A percentile compares a stretch with the other conserved stretches of the same genome.
Conservation (phyloP, 2,113 vertebrate species). For the Arvicanthis niloticus region DNA sequence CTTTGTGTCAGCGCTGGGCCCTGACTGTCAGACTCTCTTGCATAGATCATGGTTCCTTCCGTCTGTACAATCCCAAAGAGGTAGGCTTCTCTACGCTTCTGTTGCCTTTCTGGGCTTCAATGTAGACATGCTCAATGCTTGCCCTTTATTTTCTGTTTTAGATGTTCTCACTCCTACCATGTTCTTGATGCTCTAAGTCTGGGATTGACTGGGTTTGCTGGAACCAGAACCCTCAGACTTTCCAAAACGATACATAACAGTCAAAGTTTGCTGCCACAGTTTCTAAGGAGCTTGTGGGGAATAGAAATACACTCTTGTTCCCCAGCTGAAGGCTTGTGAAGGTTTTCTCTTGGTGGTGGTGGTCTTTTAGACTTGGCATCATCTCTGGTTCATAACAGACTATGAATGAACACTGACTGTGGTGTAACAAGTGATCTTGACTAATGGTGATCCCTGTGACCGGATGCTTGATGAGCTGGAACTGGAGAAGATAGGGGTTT, state of each 20-base stretch:
- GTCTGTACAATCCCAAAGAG: not conserved
- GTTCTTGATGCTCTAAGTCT: conserved; percentile 20
- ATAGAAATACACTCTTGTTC: not conserved
- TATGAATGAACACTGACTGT: not conserved
- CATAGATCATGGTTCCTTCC: not conserved
- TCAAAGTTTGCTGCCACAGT: not conserved
- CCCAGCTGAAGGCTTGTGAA: not conserved
- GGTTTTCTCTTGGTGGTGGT: not conserved
- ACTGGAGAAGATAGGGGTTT: not conserved
- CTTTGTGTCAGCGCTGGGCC: not conserved
- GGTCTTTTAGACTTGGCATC: not conserved
- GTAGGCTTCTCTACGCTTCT: not conserved
- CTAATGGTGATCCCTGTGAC: no score
- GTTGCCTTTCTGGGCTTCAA: not conserved
- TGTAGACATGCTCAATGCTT: not conserved
- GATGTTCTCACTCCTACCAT: not conserved
- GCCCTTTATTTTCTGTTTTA: conserved; percentile 2
- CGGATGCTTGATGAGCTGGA: not conserved
- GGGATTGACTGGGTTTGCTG: not conserved
- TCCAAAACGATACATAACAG: not conserved
- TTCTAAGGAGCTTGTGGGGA: not conserved
- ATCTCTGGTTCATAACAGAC: not conserved
- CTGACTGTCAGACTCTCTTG: not conserved
- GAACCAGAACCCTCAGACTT: not conserved
- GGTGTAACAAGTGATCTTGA: not conserved